Conservation (phyloP, 2,888 invertebrate genomes). For the Pilophorus perplexus region DNA sequence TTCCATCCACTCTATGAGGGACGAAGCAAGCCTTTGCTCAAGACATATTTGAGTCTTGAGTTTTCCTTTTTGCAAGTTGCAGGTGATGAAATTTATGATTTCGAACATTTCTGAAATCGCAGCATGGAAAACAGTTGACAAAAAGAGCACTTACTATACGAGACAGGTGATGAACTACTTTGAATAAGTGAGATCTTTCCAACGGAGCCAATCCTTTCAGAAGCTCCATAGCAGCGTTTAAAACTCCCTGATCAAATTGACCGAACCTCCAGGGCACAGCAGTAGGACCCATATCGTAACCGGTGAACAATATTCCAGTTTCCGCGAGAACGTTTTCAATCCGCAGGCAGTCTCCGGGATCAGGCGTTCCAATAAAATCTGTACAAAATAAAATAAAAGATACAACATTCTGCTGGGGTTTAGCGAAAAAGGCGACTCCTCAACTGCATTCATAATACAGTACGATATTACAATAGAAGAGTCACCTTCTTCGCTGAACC, state of each 20-base stretch:
- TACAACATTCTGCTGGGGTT: no score
- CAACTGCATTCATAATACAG: background rate
- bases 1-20: no score
- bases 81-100: no score
- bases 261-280: slow-evolving; percentile 6
- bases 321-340: slow-evolving; percentile 35
- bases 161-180: background rate
- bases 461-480: background rate
- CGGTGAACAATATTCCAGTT: background rate
- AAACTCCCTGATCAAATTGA: background rate
- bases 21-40: no score
- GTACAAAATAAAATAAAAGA: no score
- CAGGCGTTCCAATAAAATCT: background rate
- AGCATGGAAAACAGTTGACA: no score
- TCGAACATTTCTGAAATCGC: no score
- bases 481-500: no score
- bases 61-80: no score
- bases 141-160: background rate
- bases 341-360: background rate
- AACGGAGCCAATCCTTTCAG: background rate
- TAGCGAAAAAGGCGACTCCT: no score
- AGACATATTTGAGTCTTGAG: no score
- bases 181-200: background rate
- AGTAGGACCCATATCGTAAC: background rate
- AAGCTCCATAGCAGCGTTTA: background rate